Percentiles rank a stretch among this genome's conserved stretches.
Conservation (phyloP, 1,140 invertebrate genomes). For the Idris sp. region DNA sequence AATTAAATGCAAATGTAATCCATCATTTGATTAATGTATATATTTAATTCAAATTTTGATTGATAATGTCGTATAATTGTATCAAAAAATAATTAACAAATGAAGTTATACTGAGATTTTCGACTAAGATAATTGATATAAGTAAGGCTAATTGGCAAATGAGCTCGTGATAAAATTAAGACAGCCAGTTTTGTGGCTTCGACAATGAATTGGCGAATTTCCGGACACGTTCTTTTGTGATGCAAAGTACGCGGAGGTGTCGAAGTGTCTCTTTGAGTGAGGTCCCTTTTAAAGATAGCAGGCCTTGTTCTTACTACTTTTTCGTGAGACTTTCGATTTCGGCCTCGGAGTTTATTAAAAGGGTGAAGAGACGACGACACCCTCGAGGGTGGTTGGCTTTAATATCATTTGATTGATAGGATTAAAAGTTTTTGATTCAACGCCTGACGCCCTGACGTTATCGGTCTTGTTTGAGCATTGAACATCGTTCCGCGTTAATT, state of each 20-base stretch:
- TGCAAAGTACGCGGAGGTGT: conserved; percentile 68
- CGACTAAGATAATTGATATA: conserved; percentile 25
- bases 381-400: conserved; percentile 65
- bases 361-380: conserved; percentile 67
- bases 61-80: conserved; percentile 29
- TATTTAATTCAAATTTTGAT: conserved; percentile 15
- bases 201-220: conserved; percentile 70
- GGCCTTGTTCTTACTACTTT: conserved; percentile 47
- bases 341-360: conserved; percentile 75
- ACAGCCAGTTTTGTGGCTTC: conserved; percentile 32
- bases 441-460: conserved; percentile 51
- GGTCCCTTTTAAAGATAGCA: conserved; percentile 67
- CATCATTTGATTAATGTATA: conserved; percentile 32
- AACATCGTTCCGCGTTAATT: conserved; percentile 62
- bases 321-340: conserved; percentile 71
- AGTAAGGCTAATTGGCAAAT: conserved; percentile 63
- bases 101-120: conserved; percentile 8
- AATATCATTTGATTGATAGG: conserved; percentile 77
- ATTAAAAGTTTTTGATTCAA: conserved; percentile 71
- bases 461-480: conserved; percentile 56
- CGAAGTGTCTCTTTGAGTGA: conserved; percentile 70
- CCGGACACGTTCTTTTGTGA: conserved; percentile 73
- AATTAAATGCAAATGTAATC: conserved; percentile 21
- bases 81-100: conserved; percentile 17
- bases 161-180: conserved; percentile 54